Base-by-base conservation (phyloP, 1,140 invertebrate genomes). In the Papilio xuthus region DNA sequence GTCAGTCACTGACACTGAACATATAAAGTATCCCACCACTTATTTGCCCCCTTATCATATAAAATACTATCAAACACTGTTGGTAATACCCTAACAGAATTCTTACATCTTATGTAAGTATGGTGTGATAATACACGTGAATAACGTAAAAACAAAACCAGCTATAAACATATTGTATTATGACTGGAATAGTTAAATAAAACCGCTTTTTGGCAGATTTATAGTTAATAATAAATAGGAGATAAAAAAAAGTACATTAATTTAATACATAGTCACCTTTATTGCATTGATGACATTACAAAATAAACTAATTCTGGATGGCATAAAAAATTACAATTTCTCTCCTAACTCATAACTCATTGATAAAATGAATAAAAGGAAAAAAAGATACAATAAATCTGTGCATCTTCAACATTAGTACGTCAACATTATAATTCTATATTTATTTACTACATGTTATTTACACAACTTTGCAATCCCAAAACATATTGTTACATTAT, bases 291-390 rank as follows among this genome's bases (percentile, higher is more conserved):
- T 81, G 80, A 84, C 83, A 78, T 82, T 82, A 80, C 80, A 83
- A 79, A 85, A 86, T 78, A 81, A 81, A 79, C 75, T 76, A 76
- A 82, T 79, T 78, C 32, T 88, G 88, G 85, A 88, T 89, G 85
- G 85, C 86, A 89, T 86, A 85, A 83, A 89, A 80, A 83, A 81
- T 81, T 82, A 82, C 81, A 84, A 53, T 78, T 81, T 78, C 78
- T 79, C 82, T 80, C 74, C 78, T 82, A 83, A 81, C 75, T 80
- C 78, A 82, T 82, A 82, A 80, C 71, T 80, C 76, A 81, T 60
- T 80, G 79, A 76, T 26, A 47, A 28, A 78, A 77, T 76, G 28
- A 71, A 75, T 77, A 53, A 73, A 71, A 80, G 74, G 75, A 41
- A 60, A 79, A 60, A 79, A 79, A 56, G 71, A 74, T 78, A 80